phyloP scores from a whole-genome alignment of 1,140 invertebrate genomes.

The Plectrocnemia conspersa region DNA sequence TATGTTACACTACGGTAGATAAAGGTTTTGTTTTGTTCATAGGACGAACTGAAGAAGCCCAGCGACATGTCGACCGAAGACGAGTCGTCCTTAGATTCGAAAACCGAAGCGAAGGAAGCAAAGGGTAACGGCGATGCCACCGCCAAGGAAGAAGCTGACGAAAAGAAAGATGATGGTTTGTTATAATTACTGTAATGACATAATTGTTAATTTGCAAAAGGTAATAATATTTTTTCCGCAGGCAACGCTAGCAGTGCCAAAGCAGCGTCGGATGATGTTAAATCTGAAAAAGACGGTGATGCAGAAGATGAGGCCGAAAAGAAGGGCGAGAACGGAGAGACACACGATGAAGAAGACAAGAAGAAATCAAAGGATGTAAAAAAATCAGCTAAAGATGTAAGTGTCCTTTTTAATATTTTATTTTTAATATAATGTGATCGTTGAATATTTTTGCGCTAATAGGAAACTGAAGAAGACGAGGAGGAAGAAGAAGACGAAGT shows the following conservation, averaged over 20 bases:
- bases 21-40: too few species aligned
- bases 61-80: slow-evolving; percentile 50
- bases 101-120: slow-evolving; percentile 46
- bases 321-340: slow-evolving; percentile 35
- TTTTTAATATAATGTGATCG: slow-evolving; percentile 1
- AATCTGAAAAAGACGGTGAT: slow-evolving; percentile 38
- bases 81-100: slow-evolving; percentile 53
- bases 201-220: not conserved
- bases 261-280: slow-evolving; percentile 26
- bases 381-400: slow-evolving; percentile 27
- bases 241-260: slow-evolving; percentile 22
- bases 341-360: slow-evolving; percentile 30
- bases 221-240: slow-evolving; percentile 10
- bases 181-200: not conserved
- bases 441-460: not conserved
- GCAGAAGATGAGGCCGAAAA: slow-evolving; percentile 42
- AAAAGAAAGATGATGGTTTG: slow-evolving; percentile 25
- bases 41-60: slow-evolving; percentile 52
- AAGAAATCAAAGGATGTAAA: slow-evolving; percentile 26
- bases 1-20: too few species aligned
- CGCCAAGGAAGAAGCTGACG: slow-evolving; percentile 43
- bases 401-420: slow-evolving; percentile 3
- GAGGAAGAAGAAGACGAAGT: slow-evolving; percentile 39
- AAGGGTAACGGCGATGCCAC: slow-evolving; percentile 46
- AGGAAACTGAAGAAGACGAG: slow-evolving; percentile 38